These are phyloP conservation scores for Kryptolebias ocellatus DNA, from an alignment of 2,797 vertebrate species.

Conservation along the genomic window DNA sequence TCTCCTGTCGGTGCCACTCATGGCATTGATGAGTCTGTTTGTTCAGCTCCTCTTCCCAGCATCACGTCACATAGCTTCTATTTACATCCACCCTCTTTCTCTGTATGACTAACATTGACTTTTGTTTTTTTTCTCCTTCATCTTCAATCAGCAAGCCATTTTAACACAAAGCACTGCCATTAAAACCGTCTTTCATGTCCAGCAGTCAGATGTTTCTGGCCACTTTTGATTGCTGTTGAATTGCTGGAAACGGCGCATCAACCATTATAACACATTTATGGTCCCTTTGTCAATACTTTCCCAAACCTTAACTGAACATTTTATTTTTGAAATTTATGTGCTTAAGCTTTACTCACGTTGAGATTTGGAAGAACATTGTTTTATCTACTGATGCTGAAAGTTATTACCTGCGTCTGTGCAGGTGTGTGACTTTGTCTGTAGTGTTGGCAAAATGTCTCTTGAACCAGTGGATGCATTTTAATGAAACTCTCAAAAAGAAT, in stretches of 20 bases:
- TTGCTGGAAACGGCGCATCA: slow-evolving; percentile 11
- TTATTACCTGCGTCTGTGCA: too few species aligned
- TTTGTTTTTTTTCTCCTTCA: slow-evolving; percentile 4
- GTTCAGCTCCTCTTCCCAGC: slow-evolving; percentile 38
- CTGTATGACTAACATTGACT: slow-evolving; percentile 24
- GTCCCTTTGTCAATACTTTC: slow-evolving; percentile 37
- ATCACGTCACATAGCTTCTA: slow-evolving; percentile 27
- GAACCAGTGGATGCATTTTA: too few species aligned
- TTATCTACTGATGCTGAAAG: not conserved
- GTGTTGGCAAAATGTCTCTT: too few species aligned
- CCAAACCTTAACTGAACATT: slow-evolving; percentile 33
- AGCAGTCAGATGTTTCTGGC: slow-evolving; percentile 16
- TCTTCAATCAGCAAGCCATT: slow-evolving; percentile 38
- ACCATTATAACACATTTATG: slow-evolving; percentile 20
- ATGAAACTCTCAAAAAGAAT: too few species aligned
- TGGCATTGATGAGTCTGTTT: slow-evolving; percentile 36
- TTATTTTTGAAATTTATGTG: slow-evolving; percentile 44
- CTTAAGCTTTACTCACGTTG: slow-evolving; percentile 43
- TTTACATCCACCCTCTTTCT: slow-evolving; percentile 31
- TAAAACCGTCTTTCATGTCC: slow-evolving; percentile 20
- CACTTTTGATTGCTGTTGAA: slow-evolving; percentile 23
- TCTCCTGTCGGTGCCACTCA: slow-evolving; percentile 37
- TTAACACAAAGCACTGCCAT: slow-evolving; percentile 8
- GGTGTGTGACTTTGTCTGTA: too few species aligned
- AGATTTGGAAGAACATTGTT: slow-evolving; percentile 41